Evolutionary conservation across 2,113 vertebrate genomes (phyloP).

Genomic region (Onychostruthus taczanowskii): DNA sequence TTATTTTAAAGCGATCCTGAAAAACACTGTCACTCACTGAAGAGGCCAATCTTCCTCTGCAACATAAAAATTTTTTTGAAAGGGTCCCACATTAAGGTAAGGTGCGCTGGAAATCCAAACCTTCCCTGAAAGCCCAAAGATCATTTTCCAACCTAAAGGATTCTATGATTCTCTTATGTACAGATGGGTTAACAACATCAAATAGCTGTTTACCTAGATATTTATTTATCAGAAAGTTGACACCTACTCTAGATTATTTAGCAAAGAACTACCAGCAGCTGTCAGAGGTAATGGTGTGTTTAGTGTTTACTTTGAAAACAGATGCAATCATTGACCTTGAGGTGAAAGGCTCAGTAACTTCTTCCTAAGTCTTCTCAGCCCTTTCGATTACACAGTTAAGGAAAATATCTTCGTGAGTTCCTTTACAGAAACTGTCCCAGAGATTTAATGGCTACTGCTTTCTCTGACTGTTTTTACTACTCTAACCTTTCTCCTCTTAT

Average conservation of each 20-base stretch:
- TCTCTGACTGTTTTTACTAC: background rate
- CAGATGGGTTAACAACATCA: background rate
- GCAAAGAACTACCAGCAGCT: conserved; percentile 9
- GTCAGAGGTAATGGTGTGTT: background rate
- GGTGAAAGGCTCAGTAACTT: background rate
- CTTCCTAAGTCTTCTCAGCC: background rate
- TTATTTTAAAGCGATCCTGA: background rate
- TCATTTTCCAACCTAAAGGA: background rate
- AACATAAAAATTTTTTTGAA: background rate
- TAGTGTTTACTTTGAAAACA: conserved; percentile 10
- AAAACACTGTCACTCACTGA: background rate
- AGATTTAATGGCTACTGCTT: background rate
- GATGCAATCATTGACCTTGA: conserved; percentile 9
- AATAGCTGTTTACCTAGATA: background rate
- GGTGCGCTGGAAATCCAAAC: background rate
- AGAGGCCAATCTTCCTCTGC: background rate
- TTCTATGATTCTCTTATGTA: background rate
- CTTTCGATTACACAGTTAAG: background rate
- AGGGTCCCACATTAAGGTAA: background rate
- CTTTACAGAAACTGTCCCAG: background rate
- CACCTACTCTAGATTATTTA: background rate
- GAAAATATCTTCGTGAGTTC: background rate
- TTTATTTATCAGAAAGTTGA: background rate
- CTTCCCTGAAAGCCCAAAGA: background rate
- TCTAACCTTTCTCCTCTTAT: background rate